Evolutionary conservation across 2,113 vertebrate species (phyloP).

Genomic region (Dipodomys spectabilis): DNA sequence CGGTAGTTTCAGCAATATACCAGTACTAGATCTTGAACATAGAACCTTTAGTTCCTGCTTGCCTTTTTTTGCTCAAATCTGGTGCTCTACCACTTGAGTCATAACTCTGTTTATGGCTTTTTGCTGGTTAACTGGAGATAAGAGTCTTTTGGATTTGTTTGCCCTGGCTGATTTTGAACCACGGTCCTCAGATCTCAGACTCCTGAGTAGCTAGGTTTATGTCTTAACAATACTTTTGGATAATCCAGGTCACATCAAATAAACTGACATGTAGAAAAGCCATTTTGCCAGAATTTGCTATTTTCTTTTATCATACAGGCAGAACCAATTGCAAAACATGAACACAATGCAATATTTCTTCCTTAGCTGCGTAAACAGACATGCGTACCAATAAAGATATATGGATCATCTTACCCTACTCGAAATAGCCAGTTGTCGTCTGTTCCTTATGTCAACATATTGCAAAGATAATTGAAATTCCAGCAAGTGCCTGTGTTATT

Average conservation of each 20-base stretch:
- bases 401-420: neutral
- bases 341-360: conserved; percentile 67
- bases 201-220: neutral
- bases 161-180: too few relatives aligned
- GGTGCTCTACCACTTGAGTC: too few relatives aligned
- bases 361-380: conserved; percentile 68
- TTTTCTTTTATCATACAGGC: conserved; percentile 9
- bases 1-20: too few relatives aligned
- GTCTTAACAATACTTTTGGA: conserved; percentile 49
- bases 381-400: conserved; percentile 47
- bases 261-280: conserved; percentile 26
- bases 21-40: too few relatives aligned
- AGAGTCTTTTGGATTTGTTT: too few relatives aligned
- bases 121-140: too few relatives aligned
- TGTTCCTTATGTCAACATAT: conserved; percentile 55
- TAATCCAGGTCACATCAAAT: conserved; percentile 46
- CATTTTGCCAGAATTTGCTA: conserved; percentile 54
- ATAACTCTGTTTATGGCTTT: too few relatives aligned
- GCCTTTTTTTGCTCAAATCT: too few relatives aligned
- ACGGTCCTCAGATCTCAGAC: too few relatives aligned
- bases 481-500: conserved; percentile 64
- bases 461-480: conserved; percentile 76
- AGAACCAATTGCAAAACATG: conserved; percentile 66
- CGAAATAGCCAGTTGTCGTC: conserved; percentile 46
- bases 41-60: too few relatives aligned